A percentile compares a stretch with the other conserved stretches of the same genome.
Conservation (phyloP, 2,113 vertebrate species). For the Chelonoidis abingdonii region DNA sequence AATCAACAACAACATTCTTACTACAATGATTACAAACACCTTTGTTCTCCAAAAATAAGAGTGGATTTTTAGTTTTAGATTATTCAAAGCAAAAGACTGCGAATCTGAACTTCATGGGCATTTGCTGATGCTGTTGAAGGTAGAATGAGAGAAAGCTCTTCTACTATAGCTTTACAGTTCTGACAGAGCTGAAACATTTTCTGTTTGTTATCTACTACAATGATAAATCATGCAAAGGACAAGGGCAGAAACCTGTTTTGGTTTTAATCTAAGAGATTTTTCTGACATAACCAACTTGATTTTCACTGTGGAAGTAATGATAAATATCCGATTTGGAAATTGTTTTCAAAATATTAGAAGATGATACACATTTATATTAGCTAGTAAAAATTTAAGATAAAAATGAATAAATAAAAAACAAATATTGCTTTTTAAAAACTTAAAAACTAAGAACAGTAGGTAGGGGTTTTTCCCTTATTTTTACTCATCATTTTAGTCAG, state of each 20-base stretch:
- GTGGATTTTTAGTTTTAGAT: not conserved
- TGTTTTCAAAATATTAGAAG: not conserved
- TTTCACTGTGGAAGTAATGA: not conserved
- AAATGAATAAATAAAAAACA: not conserved
- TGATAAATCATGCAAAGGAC: not conserved
- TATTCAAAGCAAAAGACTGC: not conserved
- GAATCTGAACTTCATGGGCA: not conserved
- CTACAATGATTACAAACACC: not conserved
- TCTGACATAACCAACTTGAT: not conserved
- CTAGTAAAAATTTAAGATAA: not conserved
- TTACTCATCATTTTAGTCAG: not conserved
- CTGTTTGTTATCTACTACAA: not conserved
- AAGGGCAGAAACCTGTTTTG: not conserved
- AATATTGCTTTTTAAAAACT: not conserved
- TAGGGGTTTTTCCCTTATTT: not conserved
- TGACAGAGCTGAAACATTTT: not conserved
- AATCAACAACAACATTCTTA: not conserved
- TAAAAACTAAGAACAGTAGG: not conserved
- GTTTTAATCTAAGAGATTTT: not conserved
- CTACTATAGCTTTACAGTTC: not conserved
- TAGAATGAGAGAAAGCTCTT: not conserved
- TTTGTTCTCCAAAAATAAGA: not conserved
- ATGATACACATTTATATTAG: not conserved
- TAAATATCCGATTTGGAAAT: not conserved
- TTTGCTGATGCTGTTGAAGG: not conserved